Conservation (phyloP, 1,140 invertebrate genomes). For the Macrobrachium rosenbergii region DNA sequence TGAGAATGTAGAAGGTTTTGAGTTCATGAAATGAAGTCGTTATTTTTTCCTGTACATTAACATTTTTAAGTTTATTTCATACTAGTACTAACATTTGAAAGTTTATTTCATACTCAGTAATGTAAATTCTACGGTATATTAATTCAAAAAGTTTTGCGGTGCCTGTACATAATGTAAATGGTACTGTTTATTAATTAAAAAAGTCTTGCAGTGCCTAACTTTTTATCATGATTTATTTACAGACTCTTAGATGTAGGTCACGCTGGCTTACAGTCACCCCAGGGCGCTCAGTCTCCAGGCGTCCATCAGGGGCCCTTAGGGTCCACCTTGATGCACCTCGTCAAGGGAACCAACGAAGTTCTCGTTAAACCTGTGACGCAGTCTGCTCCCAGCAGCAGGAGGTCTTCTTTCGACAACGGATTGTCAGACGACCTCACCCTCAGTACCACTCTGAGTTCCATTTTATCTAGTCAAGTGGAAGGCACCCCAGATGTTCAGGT, state of each 20-base stretch:
- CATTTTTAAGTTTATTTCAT: too few species aligned
- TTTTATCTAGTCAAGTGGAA: not conserved
- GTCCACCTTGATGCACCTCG: conserved; percentile 30
- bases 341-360: conserved; percentile 49
- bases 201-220: not conserved
- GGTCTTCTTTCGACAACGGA: conserved; percentile 17
- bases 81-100: too few species aligned
- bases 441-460: conserved; percentile 19
- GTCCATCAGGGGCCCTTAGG: not conserved
- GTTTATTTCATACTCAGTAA: too few species aligned
- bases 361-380: conserved; percentile 35
- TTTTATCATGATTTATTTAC: not conserved
- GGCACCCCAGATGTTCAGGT: not conserved
- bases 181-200: too few species aligned
- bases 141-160: not conserved
- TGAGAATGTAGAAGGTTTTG: too few species aligned
- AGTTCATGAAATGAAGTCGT: too few species aligned
- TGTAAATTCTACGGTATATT: too few species aligned
- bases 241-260: conserved; percentile 49
- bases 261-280: conserved; percentile 35
- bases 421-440: not conserved
- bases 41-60: too few species aligned
- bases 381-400: conserved; percentile 31
- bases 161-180: too few species aligned
- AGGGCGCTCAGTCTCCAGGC: not conserved